Evolutionary conservation across 2,888 invertebrate genomes (phyloP).

Genomic region (Agriopis marginaria): DNA sequence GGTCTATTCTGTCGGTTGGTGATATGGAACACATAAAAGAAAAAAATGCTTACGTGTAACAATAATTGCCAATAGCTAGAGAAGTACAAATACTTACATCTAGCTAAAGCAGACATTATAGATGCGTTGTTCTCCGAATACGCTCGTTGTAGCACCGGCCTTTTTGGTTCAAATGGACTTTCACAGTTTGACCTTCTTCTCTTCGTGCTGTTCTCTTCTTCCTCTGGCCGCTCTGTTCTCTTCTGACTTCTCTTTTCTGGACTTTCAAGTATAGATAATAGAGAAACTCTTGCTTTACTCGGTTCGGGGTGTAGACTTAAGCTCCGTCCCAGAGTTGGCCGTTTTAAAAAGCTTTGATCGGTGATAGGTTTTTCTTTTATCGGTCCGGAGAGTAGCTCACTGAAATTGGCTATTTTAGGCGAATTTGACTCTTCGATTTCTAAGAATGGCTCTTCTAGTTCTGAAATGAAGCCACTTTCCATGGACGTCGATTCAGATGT

Average conservation of each 20-base stretch:
- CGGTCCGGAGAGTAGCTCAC: constrained; percentile 69
- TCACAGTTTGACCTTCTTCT: constrained; percentile 59
- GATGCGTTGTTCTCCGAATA: constrained; percentile 93
- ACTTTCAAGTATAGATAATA: constrained; percentile 69
- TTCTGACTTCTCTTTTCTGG: constrained; percentile 79
- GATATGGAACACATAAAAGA: background rate
- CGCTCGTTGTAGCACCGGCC: constrained; percentile 86
- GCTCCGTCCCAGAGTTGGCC: constrained; percentile 65
- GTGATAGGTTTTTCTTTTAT: constrained; percentile 66
- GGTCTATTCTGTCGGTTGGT: too few species aligned
- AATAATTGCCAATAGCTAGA: constrained; percentile 2
- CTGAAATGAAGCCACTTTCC: constrained; percentile 81
- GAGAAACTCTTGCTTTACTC: constrained; percentile 59
- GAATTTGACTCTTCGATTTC: constrained; percentile 77
- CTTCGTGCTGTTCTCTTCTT: constrained; percentile 70
- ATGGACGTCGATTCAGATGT: constrained; percentile 75
- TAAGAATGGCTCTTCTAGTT: constrained; percentile 75
- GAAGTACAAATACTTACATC: constrained; percentile 80
- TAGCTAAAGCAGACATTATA: constrained; percentile 90
- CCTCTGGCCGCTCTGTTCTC: constrained; percentile 87
- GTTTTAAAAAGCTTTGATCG: constrained; percentile 55
- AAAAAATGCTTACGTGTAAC: constrained; percentile 12
- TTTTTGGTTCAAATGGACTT: constrained; percentile 48
- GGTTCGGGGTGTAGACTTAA: constrained; percentile 69
- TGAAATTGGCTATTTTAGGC: constrained; percentile 75